Base-by-base conservation (phyloP, 2,113 vertebrate genomes). In the Climacteris rufus region DNA sequence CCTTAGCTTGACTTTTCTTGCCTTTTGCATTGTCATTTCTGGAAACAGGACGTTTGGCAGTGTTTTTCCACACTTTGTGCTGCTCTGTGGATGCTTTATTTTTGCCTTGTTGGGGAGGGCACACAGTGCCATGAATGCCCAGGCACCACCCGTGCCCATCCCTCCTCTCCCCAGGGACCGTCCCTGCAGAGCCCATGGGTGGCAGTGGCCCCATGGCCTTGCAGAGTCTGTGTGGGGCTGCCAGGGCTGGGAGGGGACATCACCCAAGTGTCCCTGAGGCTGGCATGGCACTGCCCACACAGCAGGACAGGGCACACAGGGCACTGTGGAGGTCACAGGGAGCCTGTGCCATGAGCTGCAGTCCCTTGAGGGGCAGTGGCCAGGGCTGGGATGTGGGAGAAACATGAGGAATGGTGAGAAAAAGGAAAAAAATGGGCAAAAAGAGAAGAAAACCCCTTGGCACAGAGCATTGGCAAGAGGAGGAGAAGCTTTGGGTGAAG, bases 361-460 rank as follows among this genome's bases (percentile, higher is more conserved):
- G 0, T 10, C 23, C 30, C 40, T 57, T 25, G 30, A 39, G 15
- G 10, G 42, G 27, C 42, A 47, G 18, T 4, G 18, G 13, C 33
- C 49, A 16, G n/a, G 2, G 17, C 52, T 39, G 56, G 37, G 10
- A 20, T 31, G 22, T 15, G 44, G 40, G 25, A 17, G 35, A 30
- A 56, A 13, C 33, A 50, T 12, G 14, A 60, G 17, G 74, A 84
- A 68, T 10, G 10, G 16, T 1, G 33, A 69, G 49, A 24, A 28
- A 49, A 87, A 37, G 6, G 1, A 0, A 3, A 66, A 49, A 72
- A 57, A 10, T 1, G 8, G 15, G 9, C 2, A 11, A n/a, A 33
- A 50, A 65, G 11, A 64, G 35, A 33, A 52, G 10, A 10, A 56
- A 21, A 18, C 1, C 21, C 30, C 3, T 13, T 7, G n/a, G n/a